Evolutionary conservation across 2,113 vertebrate species (phyloP).

Genomic region (Phoenicopterus ruber): DNA sequence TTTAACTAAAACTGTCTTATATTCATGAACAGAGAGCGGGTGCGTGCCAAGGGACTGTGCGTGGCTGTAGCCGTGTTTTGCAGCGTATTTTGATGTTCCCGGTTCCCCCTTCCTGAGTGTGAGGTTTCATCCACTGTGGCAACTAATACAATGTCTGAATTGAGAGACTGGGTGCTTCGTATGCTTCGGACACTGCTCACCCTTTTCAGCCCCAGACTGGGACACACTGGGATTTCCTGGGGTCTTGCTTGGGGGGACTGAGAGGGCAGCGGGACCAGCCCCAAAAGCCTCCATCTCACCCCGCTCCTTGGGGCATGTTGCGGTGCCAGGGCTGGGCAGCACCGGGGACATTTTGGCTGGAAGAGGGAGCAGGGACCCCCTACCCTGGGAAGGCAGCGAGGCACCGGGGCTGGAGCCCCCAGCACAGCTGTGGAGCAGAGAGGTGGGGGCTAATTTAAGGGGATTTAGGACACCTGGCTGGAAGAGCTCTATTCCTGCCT

Average conservation of each 20-base stretch:
- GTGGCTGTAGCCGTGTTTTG: neutral
- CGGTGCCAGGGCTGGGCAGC: neutral
- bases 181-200: rapidly evolving
- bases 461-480: neutral
- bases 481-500: neutral
- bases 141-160: neutral
- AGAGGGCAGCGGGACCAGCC: neutral
- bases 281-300: neutral
- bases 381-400: neutral
- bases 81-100: rapidly evolving
- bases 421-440: neutral
- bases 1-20: neutral
- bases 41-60: neutral
- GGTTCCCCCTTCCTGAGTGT: neutral
- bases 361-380: neutral
- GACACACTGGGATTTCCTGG: neutral
- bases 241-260: neutral
- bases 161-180: neutral
- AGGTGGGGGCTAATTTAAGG: neutral
- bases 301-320: neutral
- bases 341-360: neutral
- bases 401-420: rapidly evolving
- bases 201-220: neutral
- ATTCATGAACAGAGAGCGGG: neutral
- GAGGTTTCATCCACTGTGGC: neutral